Percentiles rank a stretch among this genome's conserved stretches.
These are phyloP conservation scores for Platichthys stellatus DNA, from an alignment of 2,113 vertebrate species.

Conservation along the genomic window DNA sequence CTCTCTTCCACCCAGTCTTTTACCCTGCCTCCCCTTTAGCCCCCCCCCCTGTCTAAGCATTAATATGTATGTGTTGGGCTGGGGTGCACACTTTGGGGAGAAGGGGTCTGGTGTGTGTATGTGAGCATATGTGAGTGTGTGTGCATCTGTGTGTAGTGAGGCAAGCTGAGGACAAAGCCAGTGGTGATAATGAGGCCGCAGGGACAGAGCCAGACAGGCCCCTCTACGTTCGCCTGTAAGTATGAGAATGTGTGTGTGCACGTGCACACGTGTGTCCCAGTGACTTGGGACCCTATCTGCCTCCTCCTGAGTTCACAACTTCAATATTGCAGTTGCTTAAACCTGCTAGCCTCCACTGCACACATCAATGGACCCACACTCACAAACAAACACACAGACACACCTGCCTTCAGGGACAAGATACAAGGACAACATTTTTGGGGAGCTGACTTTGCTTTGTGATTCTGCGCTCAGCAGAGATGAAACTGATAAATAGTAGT, in stretches of 20 bases:
- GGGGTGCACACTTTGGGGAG: conserved; percentile 78
- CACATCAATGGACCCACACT: conserved; percentile 60
- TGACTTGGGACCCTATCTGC: conserved; percentile 69
- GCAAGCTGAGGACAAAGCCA: conserved; percentile 81
- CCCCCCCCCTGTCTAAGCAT: conserved; percentile 74
- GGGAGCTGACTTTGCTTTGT: conserved; percentile 64
- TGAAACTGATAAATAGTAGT: conserved; percentile 47
- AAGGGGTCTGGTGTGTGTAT: conserved; percentile 68
- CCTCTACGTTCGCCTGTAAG: conserved; percentile 58
- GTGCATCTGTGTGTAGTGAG: conserved; percentile 62
- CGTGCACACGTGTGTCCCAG: conserved; percentile 44
- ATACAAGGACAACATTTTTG: conserved; percentile 62
- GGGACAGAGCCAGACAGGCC: conserved; percentile 80
- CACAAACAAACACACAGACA: conserved; percentile 14
- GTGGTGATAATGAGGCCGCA: conserved; percentile 82
- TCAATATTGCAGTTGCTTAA: conserved; percentile 74
- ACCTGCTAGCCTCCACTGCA: conserved; percentile 67
- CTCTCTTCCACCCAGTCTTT: conserved; percentile 64
- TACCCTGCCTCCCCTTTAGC: conserved; percentile 62
- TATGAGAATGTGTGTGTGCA: conserved; percentile 20
- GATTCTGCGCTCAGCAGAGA: conserved; percentile 46
- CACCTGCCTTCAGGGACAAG: conserved; percentile 52
- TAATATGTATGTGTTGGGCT: conserved; percentile 83
- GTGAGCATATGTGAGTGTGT: conserved; percentile 41
- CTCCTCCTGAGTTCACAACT: conserved; percentile 76